These are phyloP conservation scores for Adineta ricciae DNA, from an alignment of 2,888 invertebrate genomes.

Conservation along the genomic window DNA sequence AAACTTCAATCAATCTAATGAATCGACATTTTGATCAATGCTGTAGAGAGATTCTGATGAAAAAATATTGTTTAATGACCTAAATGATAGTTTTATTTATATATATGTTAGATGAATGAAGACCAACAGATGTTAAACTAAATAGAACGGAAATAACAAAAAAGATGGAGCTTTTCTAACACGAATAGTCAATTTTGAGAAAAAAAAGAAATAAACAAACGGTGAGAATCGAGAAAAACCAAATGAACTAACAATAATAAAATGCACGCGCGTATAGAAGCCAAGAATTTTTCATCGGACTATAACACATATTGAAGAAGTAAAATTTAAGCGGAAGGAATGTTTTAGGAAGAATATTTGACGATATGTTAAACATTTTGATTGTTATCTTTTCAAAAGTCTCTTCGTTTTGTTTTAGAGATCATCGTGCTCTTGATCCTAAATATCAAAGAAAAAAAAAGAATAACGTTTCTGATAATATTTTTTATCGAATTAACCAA, in stretches of 20 bases:
- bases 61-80: not conserved
- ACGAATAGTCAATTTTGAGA: not conserved
- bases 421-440: not conserved
- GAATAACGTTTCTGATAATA: not conserved
- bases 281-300: not conserved
- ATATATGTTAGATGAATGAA: not conserved
- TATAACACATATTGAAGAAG: not conserved
- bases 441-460: not conserved
- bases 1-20: too few relatives aligned
- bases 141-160: not conserved
- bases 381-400: not conserved
- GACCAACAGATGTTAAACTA: not conserved
- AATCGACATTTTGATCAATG: too few relatives aligned
- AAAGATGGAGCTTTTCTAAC: not conserved
- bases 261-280: not conserved
- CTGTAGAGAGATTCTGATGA: too few relatives aligned
- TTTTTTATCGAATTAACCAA: not conserved
- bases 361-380: not conserved
- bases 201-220: not conserved
- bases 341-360: not conserved
- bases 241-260: not conserved
- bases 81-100: not conserved
- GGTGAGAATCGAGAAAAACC: not conserved
- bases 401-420: not conserved
- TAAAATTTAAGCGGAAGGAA: not conserved